Conservation (phyloP, 2,797 vertebrate species). For the Acipenser ruthenus region DNA sequence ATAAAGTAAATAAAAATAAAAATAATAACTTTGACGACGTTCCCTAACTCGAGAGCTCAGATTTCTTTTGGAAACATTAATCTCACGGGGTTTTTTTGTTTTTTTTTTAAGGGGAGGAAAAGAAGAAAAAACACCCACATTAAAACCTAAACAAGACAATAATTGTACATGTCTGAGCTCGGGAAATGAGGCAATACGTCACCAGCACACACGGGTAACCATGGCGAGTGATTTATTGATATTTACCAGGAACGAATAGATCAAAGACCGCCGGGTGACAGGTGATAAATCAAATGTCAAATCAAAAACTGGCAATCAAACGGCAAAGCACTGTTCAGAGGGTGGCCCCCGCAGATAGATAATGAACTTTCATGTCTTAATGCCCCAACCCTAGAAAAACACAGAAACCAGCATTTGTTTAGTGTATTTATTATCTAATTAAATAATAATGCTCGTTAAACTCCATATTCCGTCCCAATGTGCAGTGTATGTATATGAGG, state of each 20-base stretch:
- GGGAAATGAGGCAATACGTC: constrained; percentile 59
- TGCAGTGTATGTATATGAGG: too few relatives aligned
- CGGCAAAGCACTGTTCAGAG: constrained; percentile 49
- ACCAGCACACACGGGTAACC: constrained; percentile 62
- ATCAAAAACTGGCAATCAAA: constrained; percentile 76
- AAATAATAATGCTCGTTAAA: too few relatives aligned
- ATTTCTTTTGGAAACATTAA: constrained; percentile 44
- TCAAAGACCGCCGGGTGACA: constrained; percentile 74
- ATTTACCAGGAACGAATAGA: constrained; percentile 78
- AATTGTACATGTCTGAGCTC: constrained; percentile 64
- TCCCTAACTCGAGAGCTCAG: constrained; percentile 35
- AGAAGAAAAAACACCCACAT: constrained; percentile 45
- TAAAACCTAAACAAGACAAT: constrained; percentile 68
- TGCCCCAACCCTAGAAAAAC: constrained; percentile 31
- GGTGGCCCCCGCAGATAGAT: constrained; percentile 67
- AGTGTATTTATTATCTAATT: too few relatives aligned
- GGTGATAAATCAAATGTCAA: constrained; percentile 78
- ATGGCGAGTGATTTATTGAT: constrained; percentile 73
- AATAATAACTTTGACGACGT: constrained; percentile 15
- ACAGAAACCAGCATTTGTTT: constrained; percentile 1
- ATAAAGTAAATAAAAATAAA: not conserved
- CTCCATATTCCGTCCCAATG: too few relatives aligned
- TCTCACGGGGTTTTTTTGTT: constrained; percentile 5
- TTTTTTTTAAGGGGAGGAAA: constrained; percentile 26
- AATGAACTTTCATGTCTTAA: constrained; percentile 63